These are phyloP conservation scores for Clanis bilineata DNA, from an alignment of 2,888 invertebrate genomes.

Conservation along the genomic window DNA sequence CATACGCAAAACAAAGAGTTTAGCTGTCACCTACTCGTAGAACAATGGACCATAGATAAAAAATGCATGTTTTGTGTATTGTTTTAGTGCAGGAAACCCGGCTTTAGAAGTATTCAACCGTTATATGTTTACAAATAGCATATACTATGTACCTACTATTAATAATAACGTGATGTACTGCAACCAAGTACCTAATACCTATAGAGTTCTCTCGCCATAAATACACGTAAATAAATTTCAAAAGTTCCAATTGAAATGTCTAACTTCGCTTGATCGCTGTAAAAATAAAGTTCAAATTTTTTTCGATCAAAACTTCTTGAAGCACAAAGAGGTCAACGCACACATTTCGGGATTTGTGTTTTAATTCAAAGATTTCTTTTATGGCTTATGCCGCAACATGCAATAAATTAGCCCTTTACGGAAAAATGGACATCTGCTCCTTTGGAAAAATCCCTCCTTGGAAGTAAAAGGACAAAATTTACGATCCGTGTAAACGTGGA, in stretches of 20 bases:
- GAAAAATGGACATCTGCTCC: conserved; percentile 77
- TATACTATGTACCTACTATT: too few species aligned
- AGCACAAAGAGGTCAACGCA: conserved; percentile 49
- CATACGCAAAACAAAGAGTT: too few species aligned
- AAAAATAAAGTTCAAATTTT: background rate
- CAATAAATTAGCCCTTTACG: conserved; percentile 76
- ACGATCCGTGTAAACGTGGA: conserved; percentile 75
- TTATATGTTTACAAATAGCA: too few species aligned
- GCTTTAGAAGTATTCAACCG: too few species aligned
- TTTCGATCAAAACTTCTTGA: conserved; percentile 14
- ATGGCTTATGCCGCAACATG: conserved; percentile 65
- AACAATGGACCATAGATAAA: too few species aligned
- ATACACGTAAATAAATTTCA: background rate
- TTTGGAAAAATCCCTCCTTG: conserved; percentile 67
- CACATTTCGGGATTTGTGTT: conserved; percentile 57
- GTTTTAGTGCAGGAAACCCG: too few species aligned
- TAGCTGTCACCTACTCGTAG: too few species aligned
- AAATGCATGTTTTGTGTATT: too few species aligned
- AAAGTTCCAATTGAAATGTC: conserved; percentile 12
- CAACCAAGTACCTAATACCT: background rate
- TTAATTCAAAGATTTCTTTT: conserved; percentile 69
- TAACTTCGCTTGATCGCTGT: background rate
- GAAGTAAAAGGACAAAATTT: conserved; percentile 79
- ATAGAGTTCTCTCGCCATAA: background rate
- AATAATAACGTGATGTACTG: too few species aligned